These are phyloP conservation scores for Sebastes aleutianus DNA, from an alignment of 2,797 vertebrate species.

Conservation along the genomic window DNA sequence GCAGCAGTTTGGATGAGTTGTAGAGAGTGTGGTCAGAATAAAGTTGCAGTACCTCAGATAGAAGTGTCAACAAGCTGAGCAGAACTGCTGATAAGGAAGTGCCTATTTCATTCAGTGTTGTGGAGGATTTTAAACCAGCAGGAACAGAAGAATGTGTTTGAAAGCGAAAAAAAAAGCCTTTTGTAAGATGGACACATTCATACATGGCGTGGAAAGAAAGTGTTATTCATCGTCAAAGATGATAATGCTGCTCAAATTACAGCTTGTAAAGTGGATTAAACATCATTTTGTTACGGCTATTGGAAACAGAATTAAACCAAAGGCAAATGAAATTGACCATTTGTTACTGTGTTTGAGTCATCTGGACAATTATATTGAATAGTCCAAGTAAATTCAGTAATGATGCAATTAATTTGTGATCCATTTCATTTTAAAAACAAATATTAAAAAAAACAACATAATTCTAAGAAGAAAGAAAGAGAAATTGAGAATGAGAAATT, in stretches of 20 bases:
- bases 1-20: constrained; percentile 30
- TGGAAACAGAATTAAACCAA: constrained; percentile 26
- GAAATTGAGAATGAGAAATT: background rate
- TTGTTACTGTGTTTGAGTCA: constrained; percentile 20
- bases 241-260: constrained; percentile 29
- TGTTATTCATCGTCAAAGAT: constrained; percentile 12
- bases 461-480: background rate
- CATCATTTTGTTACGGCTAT: constrained; percentile 23
- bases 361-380: constrained; percentile 7
- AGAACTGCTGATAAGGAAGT: constrained; percentile 11
- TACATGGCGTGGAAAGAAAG: constrained; percentile 6
- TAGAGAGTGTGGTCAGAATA: constrained; percentile 8
- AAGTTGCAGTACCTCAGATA: constrained; percentile 19
- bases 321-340: constrained; percentile 26
- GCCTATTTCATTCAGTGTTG: background rate
- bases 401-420: constrained; percentile 31
- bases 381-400: constrained; percentile 16
- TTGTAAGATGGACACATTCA: background rate
- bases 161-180: background rate
- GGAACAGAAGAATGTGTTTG: background rate
- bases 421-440: constrained; percentile 28
- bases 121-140: constrained; percentile 4
- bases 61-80: constrained; percentile 28
- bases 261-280: constrained; percentile 46
- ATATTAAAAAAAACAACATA: constrained; percentile 12